Base-by-base conservation (phyloP, 1,140 invertebrate genomes). In the Saxidomus purpurata region DNA sequence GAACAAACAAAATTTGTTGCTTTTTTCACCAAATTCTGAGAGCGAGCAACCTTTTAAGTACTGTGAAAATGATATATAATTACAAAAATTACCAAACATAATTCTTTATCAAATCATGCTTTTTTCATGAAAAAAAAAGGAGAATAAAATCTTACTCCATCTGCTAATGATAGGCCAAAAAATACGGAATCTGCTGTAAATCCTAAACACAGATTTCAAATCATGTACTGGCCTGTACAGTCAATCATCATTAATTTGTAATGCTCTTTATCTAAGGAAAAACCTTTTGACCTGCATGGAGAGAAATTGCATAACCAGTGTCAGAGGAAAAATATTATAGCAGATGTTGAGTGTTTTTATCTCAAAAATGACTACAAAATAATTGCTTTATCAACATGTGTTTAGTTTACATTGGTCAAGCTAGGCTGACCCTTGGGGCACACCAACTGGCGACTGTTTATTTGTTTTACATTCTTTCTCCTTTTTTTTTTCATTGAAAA, bases 371-470 rank as follows among this genome's bases (percentile, higher is more conserved):
- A 88, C 86, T 88, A 88, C 76, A 88, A 88, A 88, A 88, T 88
- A 88, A 88, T 88, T 88, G 61, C 86, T 80, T 34, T 88, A 88
- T 88, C 86, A 80, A 88, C 86, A 88, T 80, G 43, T 80, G 76
- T 88, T 88, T 88, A 49, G 86, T 88, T 88, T 88, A 88, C 86
- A 88, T 80, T 80, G 86, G 86, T 88, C 86, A 88, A 69, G 77
- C 76, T 81, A 28, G 13, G 17, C 38, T 79, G 49, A 61, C 55
- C 74, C 52, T 63, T 28, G 55, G 52, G 80, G 80, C n/a, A 19
- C 19, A 11, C 76, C 43, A 77, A 47, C 8, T 34, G 49, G 76
- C 22, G 38, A 71, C 2, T 71, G 67, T 71, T 71, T 38, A 71
- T 36, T 71, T 38, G 67, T 71, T 71, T 38, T 71, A 38, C 19